phyloP scores from a whole-genome alignment of 2,113 vertebrate genomes.

The Eidolon helvum region DNA sequence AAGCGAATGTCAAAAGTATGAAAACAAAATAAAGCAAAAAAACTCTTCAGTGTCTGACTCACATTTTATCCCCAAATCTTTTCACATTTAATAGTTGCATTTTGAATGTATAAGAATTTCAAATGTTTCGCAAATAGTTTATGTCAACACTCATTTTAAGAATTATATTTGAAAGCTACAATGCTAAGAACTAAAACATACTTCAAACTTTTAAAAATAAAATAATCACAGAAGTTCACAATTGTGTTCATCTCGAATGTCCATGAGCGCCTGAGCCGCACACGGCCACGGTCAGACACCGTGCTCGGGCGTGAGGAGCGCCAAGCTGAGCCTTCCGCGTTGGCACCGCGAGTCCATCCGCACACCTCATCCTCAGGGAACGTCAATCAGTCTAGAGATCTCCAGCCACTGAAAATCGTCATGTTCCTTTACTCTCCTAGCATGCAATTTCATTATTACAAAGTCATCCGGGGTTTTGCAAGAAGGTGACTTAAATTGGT shows the following conservation, averaged over 20 bases:
- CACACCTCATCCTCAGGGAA: conserved; percentile 34
- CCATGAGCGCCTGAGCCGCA: conserved; percentile 60
- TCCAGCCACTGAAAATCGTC: neutral
- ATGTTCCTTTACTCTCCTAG: neutral
- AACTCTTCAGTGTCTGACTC: conserved; percentile 68
- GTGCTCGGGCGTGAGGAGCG: conserved; percentile 43
- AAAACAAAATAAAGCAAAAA: conserved; percentile 11
- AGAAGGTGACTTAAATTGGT: neutral
- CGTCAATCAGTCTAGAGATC: neutral
- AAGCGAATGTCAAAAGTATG: conserved; percentile 17
- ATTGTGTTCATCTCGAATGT: conserved; percentile 49
- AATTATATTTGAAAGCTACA: conserved; percentile 45
- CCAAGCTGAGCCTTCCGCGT: conserved; percentile 59
- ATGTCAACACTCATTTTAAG: neutral
- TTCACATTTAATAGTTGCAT: conserved; percentile 72
- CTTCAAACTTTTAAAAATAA: conserved; percentile 53
- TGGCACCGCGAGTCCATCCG: conserved; percentile 59
- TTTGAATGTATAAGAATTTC: conserved; percentile 49
- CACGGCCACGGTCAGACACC: conserved; percentile 48
- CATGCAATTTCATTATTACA: neutral
- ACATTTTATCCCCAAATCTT: conserved; percentile 59
- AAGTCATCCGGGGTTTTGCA: neutral
- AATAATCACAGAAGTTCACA: conserved; percentile 72
- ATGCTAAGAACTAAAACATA: conserved; percentile 65
- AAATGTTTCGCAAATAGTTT: conserved; percentile 36